Percentiles rank a stretch among this genome's conserved stretches.
Evolutionary conservation across 92 coral and sea anemone genomes (phyloP).

Genomic region (Umimayanthus chanpuru): DNA sequence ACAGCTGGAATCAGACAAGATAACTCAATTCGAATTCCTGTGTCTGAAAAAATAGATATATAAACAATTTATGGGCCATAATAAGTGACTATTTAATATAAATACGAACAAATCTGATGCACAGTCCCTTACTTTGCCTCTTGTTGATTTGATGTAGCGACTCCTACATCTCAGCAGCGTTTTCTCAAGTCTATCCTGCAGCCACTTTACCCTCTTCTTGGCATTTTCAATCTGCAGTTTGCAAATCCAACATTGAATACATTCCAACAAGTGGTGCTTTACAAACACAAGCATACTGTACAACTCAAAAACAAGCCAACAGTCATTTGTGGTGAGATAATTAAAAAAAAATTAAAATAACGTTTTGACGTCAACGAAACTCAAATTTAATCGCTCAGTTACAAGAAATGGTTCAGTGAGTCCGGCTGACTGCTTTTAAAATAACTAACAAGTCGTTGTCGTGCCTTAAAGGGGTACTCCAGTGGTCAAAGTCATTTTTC

Average conservation of each 20-base stretch:
- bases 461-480: too few species aligned
- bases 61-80: not conserved
- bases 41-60: not conserved
- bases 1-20: not conserved
- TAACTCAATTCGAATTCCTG: not conserved
- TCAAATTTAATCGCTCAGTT: too few species aligned
- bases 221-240: conserved; percentile 74
- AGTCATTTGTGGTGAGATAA: too few species aligned
- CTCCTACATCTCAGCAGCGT: conserved; percentile 68
- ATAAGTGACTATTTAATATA: not conserved
- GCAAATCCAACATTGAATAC: not conserved
- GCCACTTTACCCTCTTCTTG: conserved; percentile 92
- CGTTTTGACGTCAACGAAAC: too few species aligned
- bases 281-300: not conserved
- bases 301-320: too few species aligned
- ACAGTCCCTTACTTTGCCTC: conserved; percentile 16
- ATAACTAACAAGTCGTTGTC: too few species aligned
- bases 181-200: conserved; percentile 91
- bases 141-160: conserved; percentile 37
- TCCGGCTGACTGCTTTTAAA: too few species aligned
- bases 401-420: too few species aligned
- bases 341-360: too few species aligned
- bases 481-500: too few species aligned
- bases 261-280: not conserved
- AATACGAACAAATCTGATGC: not conserved